A percentile compares a stretch with the other conserved stretches of the same genome.
These are phyloP conservation scores for Ylistrum balloti DNA, from an alignment of 1,140 invertebrate species.

Conservation along the genomic window DNA sequence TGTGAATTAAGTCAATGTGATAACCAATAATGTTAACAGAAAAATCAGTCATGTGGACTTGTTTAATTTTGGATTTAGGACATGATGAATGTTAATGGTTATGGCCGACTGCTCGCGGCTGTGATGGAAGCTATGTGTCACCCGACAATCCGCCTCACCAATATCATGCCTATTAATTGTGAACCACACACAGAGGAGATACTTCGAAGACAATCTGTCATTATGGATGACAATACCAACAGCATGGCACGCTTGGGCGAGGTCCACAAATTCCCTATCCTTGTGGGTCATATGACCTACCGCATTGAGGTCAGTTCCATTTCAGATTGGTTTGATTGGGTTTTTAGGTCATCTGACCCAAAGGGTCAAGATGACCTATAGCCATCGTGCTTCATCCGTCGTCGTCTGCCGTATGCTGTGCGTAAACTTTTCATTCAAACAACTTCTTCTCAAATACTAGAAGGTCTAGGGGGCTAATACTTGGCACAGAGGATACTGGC, in stretches of 20 bases:
- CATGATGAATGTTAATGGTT: conserved; percentile 79
- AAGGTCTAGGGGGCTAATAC: no score
- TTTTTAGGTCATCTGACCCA: no score
- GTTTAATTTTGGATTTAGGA: conserved; percentile 73
- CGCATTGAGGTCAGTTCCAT: conserved; percentile 85
- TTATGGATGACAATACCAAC: conserved; percentile 84
- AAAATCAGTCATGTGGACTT: no score
- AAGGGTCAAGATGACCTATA: no score
- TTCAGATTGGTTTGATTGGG: no score
- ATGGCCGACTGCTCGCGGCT: conserved; percentile 90
- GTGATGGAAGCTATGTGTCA: conserved; percentile 91
- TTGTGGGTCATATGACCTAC: conserved; percentile 92
- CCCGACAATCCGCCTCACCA: conserved; percentile 89
- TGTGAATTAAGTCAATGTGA: no score
- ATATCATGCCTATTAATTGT: conserved; percentile 89
- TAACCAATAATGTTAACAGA: no score
- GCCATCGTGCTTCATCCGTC: no score
- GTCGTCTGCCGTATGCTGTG: no score
- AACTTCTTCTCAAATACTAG: no score
- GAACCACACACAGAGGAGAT: conserved; percentile 82
- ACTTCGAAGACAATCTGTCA: conserved; percentile 76
- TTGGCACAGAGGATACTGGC: no score
- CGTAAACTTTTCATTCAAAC: no score
- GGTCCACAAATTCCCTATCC: conserved; percentile 89
- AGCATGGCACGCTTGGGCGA: conserved; percentile 84